A percentile compares a stretch with the other conserved stretches of the same genome.
phyloP scores from a whole-genome alignment of 1,140 invertebrate species.

The Drosophila eugracilis region DNA sequence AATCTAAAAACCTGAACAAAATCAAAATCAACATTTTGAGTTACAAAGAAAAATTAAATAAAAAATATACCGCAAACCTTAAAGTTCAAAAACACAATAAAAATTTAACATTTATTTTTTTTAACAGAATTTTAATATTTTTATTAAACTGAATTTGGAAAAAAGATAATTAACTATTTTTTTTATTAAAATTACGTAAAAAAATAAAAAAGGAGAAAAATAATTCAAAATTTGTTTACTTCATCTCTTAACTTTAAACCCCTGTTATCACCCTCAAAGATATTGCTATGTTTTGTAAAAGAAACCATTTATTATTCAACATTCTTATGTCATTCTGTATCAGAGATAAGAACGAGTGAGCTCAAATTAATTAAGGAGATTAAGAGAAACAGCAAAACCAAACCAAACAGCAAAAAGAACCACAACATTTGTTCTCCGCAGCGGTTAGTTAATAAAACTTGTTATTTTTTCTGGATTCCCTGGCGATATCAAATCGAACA shows the following conservation, averaged over 20 bases:
- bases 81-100: too few relatives aligned
- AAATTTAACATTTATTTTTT: too few relatives aligned
- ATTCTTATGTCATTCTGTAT: neutral
- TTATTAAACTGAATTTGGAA: too few relatives aligned
- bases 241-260: too few relatives aligned
- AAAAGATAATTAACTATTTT: too few relatives aligned
- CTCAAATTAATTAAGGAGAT: slow-evolving; percentile 10
- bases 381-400: neutral
- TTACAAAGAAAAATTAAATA: too few relatives aligned
- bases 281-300: neutral
- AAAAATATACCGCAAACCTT: too few relatives aligned
- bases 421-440: neutral
- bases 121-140: too few relatives aligned
- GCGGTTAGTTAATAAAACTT: slow-evolving; percentile 4
- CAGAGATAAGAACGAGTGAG: neutral
- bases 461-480: neutral
- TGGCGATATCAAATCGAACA: slow-evolving; percentile 11
- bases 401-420: neutral
- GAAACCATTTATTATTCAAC: neutral
- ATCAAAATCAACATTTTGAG: too few relatives aligned
- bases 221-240: too few relatives aligned
- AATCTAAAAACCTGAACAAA: slow-evolving; percentile 1
- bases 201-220: too few relatives aligned
- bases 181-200: too few relatives aligned
- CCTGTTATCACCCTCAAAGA: neutral